phyloP scores from a whole-genome alignment of 2,888 invertebrate species.

The Gymnoscelis rufifasciata region DNA sequence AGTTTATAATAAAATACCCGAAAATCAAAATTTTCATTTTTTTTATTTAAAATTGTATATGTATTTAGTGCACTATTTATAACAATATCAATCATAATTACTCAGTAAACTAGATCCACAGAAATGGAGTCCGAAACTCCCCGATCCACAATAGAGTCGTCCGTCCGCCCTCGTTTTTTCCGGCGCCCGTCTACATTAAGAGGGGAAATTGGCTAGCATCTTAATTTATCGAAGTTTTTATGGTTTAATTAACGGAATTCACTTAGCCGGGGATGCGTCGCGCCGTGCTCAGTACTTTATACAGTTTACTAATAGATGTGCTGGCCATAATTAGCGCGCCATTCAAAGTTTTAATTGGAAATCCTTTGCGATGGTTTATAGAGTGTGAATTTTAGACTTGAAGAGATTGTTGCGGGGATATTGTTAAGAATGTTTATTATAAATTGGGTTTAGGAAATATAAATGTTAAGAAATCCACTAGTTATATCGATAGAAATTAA shows the following conservation, averaged over 20 bases:
- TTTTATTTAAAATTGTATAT: too few relatives aligned
- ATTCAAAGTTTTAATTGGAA: slow-evolving; percentile 78
- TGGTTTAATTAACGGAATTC: slow-evolving; percentile 81
- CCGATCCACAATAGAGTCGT: slow-evolving; percentile 1
- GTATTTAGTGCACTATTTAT: too few relatives aligned
- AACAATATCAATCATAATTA: too few relatives aligned
- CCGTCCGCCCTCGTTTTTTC: slow-evolving; percentile 8
- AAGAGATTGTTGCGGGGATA: too few relatives aligned
- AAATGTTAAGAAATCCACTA: too few relatives aligned
- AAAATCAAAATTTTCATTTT: too few relatives aligned
- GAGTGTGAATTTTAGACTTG: slow-evolving; percentile 59
- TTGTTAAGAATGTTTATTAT: too few relatives aligned
- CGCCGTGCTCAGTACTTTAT: slow-evolving; percentile 53
- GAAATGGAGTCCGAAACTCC: neutral
- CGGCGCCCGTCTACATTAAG: slow-evolving; percentile 59
- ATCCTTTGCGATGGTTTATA: slow-evolving; percentile 74
- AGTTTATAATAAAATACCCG: too few relatives aligned
- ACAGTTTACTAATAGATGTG: slow-evolving; percentile 70
- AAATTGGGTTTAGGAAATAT: too few relatives aligned
- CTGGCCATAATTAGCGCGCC: slow-evolving; percentile 69
- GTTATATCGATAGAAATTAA: too few relatives aligned
- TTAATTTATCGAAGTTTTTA: slow-evolving; percentile 81
- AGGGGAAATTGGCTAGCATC: slow-evolving; percentile 77
- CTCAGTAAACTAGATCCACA: neutral
- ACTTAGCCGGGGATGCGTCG: slow-evolving; percentile 59